phyloP scores from a whole-genome alignment of 2,113 vertebrate genomes.

The Hucho hucho region DNA sequence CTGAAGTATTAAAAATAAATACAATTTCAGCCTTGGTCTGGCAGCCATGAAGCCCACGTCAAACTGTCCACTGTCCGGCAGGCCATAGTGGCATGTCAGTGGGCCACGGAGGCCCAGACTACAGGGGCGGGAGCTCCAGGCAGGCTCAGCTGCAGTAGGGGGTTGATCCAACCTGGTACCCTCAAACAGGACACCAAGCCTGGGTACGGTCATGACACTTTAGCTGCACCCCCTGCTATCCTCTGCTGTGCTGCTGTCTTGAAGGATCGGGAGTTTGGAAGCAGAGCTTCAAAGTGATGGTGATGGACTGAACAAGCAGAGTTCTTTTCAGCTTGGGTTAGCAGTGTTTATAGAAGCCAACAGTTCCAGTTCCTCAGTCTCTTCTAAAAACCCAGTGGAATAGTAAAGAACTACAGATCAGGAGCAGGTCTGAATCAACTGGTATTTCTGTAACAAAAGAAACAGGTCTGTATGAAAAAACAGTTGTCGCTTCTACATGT shows the following conservation, averaged over 20 bases:
- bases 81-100: background rate
- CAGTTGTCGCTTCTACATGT: background rate
- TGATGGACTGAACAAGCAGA: background rate
- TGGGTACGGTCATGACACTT: background rate
- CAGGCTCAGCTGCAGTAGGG: background rate
- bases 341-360: too few relatives aligned
- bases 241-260: background rate
- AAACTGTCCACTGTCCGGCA: background rate
- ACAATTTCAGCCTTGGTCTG: too few relatives aligned
- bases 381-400: too few relatives aligned
- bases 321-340: background rate
- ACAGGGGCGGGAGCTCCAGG: background rate
- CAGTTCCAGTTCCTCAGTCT: too few relatives aligned
- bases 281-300: background rate
- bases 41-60: background rate
- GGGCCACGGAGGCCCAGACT: background rate
- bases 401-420: background rate
- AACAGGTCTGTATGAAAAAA: background rate
- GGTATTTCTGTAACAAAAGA: background rate
- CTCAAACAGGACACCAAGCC: background rate
- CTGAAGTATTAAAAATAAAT: too few relatives aligned
- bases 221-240: background rate
- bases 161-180: background rate
- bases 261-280: background rate
- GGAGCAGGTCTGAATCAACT: background rate